These are phyloP conservation scores for Gallinago solitaria DNA, from an alignment of 2,797 vertebrate species.

Conservation along the genomic window DNA sequence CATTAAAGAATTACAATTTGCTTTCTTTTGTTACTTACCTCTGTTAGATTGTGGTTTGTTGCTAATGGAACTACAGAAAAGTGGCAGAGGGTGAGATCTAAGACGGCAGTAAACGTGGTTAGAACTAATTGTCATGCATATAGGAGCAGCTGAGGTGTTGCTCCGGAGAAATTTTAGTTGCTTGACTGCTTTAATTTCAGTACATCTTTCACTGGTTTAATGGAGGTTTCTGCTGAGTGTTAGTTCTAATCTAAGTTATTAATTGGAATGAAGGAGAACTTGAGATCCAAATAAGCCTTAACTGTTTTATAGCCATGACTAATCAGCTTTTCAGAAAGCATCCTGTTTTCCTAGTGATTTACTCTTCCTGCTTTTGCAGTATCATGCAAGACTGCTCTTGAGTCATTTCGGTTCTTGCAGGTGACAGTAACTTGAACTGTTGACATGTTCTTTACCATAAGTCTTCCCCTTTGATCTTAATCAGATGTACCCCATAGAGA, in stretches of 20 bases:
- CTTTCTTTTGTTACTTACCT: neutral
- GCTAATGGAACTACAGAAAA: neutral
- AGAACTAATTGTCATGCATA: neutral
- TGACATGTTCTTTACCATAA: slow-evolving; percentile 51
- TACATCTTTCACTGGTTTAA: neutral
- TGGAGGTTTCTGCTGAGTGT: slow-evolving; percentile 8
- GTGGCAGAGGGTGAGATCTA: neutral
- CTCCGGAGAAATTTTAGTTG: slow-evolving; percentile 10
- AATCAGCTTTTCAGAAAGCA: slow-evolving; percentile 51
- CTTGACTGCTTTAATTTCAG: neutral
- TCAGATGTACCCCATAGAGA: neutral
- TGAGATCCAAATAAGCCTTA: slow-evolving; percentile 31
- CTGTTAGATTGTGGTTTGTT: neutral
- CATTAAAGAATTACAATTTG: neutral
- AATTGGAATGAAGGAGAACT: slow-evolving; percentile 32
- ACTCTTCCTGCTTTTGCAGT: slow-evolving; percentile 47
- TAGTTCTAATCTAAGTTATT: slow-evolving; percentile 32
- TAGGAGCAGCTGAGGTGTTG: neutral
- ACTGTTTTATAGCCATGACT: slow-evolving; percentile 64
- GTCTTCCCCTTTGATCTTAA: slow-evolving; percentile 73
- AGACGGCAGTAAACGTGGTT: neutral
- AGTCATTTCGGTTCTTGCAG: slow-evolving; percentile 66
- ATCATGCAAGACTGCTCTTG: slow-evolving; percentile 63
- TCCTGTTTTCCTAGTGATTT: slow-evolving; percentile 52
- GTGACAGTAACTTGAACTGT: slow-evolving; percentile 66